These are phyloP conservation scores for Furcula furcula DNA, from an alignment of 2,888 invertebrate genomes.

Conservation along the genomic window DNA sequence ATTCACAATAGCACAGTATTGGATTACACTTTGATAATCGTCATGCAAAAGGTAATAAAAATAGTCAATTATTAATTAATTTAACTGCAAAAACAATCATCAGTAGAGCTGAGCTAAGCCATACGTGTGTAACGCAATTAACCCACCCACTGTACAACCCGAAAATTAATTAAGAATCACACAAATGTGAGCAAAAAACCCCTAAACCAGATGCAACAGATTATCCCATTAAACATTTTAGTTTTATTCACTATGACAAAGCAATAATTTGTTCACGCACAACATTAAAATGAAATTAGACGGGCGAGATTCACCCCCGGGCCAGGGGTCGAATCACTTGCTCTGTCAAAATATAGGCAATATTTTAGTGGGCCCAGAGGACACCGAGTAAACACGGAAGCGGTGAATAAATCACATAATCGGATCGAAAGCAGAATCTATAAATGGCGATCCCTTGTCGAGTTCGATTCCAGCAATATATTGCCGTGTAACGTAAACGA, in stretches of 20 bases:
- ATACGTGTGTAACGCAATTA: slow-evolving; percentile 63
- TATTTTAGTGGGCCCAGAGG: slow-evolving; percentile 54
- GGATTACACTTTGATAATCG: too few species aligned
- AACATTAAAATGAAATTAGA: slow-evolving; percentile 76
- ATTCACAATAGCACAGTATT: too few species aligned
- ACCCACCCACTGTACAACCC: slow-evolving; percentile 42
- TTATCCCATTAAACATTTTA: slow-evolving; percentile 67
- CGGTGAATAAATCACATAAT: slow-evolving; percentile 67
- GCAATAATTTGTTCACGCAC: slow-evolving; percentile 78
- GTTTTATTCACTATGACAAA: slow-evolving; percentile 71
- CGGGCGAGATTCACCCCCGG: slow-evolving; percentile 54
- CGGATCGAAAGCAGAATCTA: slow-evolving; percentile 52
- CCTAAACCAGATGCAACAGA: slow-evolving; percentile 66
- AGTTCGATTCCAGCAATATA: too few species aligned
- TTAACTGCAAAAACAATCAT: slow-evolving; percentile 46
- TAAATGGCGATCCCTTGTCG: slow-evolving; percentile 30
- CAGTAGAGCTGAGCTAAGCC: slow-evolving; percentile 55
- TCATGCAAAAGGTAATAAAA: too few species aligned
- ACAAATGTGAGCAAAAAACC: slow-evolving; percentile 61
- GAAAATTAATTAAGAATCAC: slow-evolving; percentile 69
- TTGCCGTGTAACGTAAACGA: too few species aligned
- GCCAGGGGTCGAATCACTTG: slow-evolving; percentile 55
- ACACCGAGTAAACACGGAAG: slow-evolving; percentile 48
- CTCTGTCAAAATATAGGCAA: slow-evolving; percentile 69
- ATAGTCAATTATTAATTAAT: too few species aligned